Evolutionary conservation across 1,140 invertebrate genomes (phyloP).

Genomic region (Hermetia illucens): DNA sequence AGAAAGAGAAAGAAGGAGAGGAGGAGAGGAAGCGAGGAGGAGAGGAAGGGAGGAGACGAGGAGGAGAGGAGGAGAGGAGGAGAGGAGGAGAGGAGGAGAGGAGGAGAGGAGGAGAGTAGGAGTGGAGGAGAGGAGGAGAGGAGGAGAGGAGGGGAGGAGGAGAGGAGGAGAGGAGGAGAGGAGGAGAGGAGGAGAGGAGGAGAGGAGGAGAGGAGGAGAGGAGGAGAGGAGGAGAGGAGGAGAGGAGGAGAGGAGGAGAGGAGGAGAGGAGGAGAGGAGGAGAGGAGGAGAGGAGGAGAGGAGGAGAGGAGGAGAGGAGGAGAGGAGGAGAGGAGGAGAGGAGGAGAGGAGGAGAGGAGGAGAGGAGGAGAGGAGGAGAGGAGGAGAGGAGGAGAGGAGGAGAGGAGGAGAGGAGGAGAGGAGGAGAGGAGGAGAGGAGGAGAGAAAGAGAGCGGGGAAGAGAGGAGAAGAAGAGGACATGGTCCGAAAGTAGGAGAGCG

Average conservation of each 20-base stretch:
- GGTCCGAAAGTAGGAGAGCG: too few species aligned
- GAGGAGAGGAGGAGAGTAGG: constrained; percentile 1
- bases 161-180: not conserved
- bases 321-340: not conserved
- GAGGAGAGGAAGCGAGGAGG: not conserved
- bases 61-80: not conserved
- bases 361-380: not conserved
- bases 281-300: too few species aligned
- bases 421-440: not conserved
- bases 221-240: not conserved
- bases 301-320: constrained; percentile 1
- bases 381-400: not conserved
- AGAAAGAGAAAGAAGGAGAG: not conserved
- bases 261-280: not conserved
- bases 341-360: not conserved
- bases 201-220: not conserved
- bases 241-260: not conserved
- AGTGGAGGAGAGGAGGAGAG: constrained; percentile 2
- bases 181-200: not conserved
- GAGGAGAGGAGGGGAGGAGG: not conserved
- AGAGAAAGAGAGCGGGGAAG: not conserved
- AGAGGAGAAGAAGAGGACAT: not conserved
- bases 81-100: not conserved
- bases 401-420: not conserved
- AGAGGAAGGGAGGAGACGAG: not conserved